A percentile compares a stretch with the other conserved stretches of the same genome.
Conservation (phyloP, 2,113 vertebrate genomes). For the Oreotrochilus melanogaster region DNA sequence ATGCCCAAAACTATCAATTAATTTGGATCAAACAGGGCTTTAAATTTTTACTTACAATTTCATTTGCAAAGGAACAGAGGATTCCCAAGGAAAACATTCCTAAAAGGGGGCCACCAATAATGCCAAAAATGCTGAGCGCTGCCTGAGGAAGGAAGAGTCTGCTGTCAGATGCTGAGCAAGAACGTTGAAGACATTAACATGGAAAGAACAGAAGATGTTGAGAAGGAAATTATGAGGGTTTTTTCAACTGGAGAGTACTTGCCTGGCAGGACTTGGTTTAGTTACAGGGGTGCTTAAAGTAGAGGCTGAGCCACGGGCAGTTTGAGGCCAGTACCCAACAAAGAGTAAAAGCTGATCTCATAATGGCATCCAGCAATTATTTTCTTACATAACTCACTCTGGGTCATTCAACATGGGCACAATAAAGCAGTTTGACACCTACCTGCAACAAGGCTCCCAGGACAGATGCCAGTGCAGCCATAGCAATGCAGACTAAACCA, state of each 20-base stretch:
- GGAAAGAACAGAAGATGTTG: background rate
- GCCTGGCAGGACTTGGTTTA: background rate
- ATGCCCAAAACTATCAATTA: background rate
- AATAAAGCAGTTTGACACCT: conserved; percentile 4
- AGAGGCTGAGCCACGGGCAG: background rate
- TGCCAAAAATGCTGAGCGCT: conserved; percentile 93
- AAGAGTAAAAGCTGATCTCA: background rate
- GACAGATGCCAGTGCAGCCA: conserved; percentile 91
- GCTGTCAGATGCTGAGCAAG: background rate
- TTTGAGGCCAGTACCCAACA: background rate
- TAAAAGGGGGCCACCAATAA: conserved; percentile 92
- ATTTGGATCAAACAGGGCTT: background rate
- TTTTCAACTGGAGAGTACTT: background rate
- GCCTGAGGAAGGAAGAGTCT: conserved; percentile 79
- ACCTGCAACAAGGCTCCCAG: conserved; percentile 93
- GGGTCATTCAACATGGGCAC: background rate
- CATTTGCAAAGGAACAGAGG: conserved; percentile 88
- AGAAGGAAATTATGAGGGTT: background rate
- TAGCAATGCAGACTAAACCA: conserved; percentile 90
- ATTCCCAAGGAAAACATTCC: conserved; percentile 92
- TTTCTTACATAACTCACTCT: background rate
- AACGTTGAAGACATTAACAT: background rate
- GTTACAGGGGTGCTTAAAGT: background rate
- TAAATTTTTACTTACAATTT: conserved; percentile 83
- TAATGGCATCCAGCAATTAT: background rate